Conservation (phyloP, 35 echinoderm and acorn worm species). For the Hemicentrotus pulcherrimus region DNA sequence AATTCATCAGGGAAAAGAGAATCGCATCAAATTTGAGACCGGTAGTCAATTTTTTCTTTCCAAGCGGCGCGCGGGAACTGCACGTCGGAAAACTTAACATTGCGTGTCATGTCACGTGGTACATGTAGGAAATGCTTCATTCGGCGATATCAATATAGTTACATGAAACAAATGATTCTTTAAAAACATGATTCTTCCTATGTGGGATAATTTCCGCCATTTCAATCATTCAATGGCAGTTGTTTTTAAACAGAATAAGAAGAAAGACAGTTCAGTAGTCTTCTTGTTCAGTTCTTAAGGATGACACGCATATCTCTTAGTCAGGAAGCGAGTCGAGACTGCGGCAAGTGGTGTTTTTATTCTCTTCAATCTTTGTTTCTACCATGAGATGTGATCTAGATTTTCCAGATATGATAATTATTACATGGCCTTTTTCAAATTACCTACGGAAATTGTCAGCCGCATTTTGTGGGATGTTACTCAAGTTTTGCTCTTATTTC, state of each 20-base stretch:
- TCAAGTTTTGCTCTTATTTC: slow-evolving; percentile 1
- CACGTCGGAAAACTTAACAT: neutral
- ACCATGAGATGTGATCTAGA: neutral
- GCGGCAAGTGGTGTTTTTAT: neutral
- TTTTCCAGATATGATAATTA: neutral
- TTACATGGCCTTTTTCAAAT: neutral
- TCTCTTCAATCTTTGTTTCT: neutral
- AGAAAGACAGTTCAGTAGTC: neutral
- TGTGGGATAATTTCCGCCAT: neutral
- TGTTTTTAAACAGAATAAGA: neutral
- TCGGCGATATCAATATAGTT: neutral
- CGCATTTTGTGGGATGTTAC: slow-evolving; percentile 16
- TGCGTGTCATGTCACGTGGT: neutral
- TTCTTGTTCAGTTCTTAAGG: neutral
- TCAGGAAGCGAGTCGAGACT: neutral
- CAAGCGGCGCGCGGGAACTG: neutral
- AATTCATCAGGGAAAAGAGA: no score
- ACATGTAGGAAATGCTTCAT: neutral
- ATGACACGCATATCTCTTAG: neutral
- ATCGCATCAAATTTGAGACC: neutral
- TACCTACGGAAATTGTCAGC: neutral
- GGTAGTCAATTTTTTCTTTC: neutral
- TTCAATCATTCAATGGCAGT: neutral
- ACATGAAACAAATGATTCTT: neutral
- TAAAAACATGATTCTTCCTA: neutral